phyloP scores from a whole-genome alignment of 1,140 invertebrate species.

The Bombus ignitus region DNA sequence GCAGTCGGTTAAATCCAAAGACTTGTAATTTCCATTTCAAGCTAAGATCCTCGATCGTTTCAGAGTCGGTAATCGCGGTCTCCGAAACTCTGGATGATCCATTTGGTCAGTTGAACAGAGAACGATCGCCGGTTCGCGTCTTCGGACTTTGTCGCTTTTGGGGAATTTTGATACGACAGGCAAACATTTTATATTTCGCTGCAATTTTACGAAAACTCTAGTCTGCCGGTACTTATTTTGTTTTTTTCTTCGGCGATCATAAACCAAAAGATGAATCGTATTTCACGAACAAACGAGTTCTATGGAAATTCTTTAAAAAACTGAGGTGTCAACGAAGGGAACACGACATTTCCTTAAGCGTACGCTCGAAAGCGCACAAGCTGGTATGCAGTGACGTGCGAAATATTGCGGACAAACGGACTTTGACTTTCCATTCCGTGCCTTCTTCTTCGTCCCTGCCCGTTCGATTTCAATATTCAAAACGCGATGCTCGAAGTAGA shows the following conservation, averaged over 20 bases:
- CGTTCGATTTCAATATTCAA: neutral
- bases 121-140: neutral
- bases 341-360: neutral
- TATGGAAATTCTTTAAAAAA: neutral
- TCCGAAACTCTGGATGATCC: neutral
- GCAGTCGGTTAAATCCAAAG: conserved; percentile 2
- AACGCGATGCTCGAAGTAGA: neutral
- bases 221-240: too few relatives aligned
- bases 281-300: neutral
- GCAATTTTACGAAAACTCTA: too few relatives aligned
- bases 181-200: too few relatives aligned
- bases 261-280: neutral
- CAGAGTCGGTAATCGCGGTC: neutral
- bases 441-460: neutral
- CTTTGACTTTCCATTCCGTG: neutral
- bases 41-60: neutral
- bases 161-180: neutral
- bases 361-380: neutral
- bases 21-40: conserved; percentile 33
- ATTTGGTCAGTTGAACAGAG: neutral
- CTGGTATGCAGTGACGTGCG: neutral
- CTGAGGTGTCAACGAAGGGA: neutral
- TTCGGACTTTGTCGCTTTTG: neutral
- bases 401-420: conserved; percentile 19
- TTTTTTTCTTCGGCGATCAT: too few relatives aligned